Conservation (phyloP, 2,113 vertebrate species). For the Phaethon lepturus region DNA sequence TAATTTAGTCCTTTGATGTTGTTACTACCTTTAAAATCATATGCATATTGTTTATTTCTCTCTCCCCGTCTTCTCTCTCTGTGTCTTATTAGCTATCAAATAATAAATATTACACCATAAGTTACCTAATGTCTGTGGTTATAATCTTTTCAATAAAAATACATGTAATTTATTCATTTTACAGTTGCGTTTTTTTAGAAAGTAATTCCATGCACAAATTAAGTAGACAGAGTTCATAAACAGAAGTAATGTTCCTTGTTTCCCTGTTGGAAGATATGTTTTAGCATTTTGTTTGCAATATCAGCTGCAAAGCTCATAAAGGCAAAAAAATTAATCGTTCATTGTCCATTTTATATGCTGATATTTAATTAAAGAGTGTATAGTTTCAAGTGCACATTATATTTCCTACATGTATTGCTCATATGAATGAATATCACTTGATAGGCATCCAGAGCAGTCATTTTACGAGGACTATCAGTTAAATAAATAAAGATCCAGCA, state of each 20-base stretch:
- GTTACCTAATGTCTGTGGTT: neutral
- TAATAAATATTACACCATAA: neutral
- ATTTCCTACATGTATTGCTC: conserved; percentile 9
- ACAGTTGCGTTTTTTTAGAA: neutral
- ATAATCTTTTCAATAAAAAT: neutral
- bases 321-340: conserved; percentile 21
- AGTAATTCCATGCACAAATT: conserved; percentile 11
- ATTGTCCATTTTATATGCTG: neutral
- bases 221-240: conserved; percentile 10
- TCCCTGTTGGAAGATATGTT: neutral
- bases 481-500: conserved; percentile 12
- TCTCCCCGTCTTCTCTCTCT: neutral
- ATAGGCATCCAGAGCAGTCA: neutral
- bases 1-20: neutral
- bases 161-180: neutral
- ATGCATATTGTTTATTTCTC: neutral
- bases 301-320: conserved; percentile 14
- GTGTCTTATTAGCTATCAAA: neutral
- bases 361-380: conserved; percentile 54
- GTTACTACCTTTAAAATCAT: neutral
- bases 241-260: conserved; percentile 7
- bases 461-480: neutral
- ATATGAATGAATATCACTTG: neutral
- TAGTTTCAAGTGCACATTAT: conserved; percentile 7
- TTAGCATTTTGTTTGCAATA: conserved; percentile 29